Evolutionary conservation across 2,113 vertebrate species (phyloP).

Genomic region (Thomomys bottae): DNA sequence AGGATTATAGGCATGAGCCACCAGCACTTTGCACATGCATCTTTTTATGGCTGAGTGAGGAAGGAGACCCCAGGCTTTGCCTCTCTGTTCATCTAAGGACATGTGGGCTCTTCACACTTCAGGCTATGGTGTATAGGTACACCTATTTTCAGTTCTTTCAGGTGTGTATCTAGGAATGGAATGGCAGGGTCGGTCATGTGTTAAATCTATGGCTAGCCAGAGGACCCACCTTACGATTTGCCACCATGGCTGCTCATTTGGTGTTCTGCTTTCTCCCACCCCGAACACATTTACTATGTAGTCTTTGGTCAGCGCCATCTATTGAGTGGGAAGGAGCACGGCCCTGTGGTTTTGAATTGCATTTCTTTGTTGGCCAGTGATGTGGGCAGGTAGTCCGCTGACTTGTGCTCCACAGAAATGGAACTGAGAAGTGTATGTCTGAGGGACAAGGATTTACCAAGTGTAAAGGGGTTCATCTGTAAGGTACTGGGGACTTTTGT

Average conservation of each 20-base stretch:
- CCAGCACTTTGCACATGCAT: not conserved
- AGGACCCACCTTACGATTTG: not conserved
- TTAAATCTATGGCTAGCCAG: not conserved
- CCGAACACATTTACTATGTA: not conserved
- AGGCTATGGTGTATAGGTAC: not conserved
- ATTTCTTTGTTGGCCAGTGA: not conserved
- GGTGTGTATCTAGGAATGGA: not conserved
- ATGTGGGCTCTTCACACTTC: not conserved
- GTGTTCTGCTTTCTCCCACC: not conserved
- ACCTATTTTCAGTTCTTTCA: not conserved
- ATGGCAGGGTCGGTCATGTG: too few relatives aligned
- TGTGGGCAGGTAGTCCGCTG: not conserved
- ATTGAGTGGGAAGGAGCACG: not conserved
- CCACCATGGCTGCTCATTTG: not conserved
- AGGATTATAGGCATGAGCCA: too few relatives aligned
- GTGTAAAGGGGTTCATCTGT: not conserved
- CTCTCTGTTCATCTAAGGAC: not conserved
- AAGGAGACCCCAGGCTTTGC: accelerated
- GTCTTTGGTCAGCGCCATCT: not conserved
- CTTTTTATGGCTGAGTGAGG: not conserved
- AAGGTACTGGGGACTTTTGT: not conserved
- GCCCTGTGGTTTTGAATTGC: not conserved
- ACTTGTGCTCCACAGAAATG: not conserved
- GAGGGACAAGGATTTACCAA: not conserved
- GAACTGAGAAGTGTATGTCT: not conserved